phyloP scores from a whole-genome alignment of 2,113 vertebrate genomes.

The Carollia perspicillata region DNA sequence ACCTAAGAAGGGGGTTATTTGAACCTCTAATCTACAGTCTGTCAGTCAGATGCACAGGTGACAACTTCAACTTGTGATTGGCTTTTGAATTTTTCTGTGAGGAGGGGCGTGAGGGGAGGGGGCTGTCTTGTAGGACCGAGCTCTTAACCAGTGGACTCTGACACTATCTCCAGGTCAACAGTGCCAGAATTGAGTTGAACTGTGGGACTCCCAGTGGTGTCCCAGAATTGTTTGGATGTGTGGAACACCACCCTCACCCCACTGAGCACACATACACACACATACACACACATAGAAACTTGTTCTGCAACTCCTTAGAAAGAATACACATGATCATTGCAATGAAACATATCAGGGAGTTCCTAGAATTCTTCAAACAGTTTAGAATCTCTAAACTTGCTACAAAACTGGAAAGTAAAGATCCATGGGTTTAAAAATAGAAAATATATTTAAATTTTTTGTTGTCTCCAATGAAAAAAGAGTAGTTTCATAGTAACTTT shows the following conservation, averaged over 20 bases:
- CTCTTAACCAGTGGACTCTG: background rate
- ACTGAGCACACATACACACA: background rate
- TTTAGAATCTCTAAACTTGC: background rate
- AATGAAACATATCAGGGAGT: background rate
- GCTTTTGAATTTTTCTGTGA: background rate
- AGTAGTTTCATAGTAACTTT: slow-evolving; percentile 27
- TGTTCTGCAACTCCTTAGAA: background rate
- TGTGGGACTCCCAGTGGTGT: background rate
- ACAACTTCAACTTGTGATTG: background rate
- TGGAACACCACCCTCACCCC: background rate
- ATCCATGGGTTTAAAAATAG: background rate
- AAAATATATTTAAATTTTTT: background rate
- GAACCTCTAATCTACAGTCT: background rate
- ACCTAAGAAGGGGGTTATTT: background rate
- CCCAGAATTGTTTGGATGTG: background rate
- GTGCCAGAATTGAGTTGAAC: background rate
- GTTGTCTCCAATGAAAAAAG: background rate
- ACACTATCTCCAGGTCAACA: background rate
- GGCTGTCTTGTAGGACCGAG: background rate
- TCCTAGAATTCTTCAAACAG: background rate
- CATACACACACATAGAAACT: background rate
- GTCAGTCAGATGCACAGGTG: background rate
- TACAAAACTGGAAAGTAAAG: background rate
- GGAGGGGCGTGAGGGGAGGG: background rate
- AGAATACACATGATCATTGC: background rate